Conservation (phyloP, 2,888 invertebrate genomes). For the Dasypogon diadema region DNA sequence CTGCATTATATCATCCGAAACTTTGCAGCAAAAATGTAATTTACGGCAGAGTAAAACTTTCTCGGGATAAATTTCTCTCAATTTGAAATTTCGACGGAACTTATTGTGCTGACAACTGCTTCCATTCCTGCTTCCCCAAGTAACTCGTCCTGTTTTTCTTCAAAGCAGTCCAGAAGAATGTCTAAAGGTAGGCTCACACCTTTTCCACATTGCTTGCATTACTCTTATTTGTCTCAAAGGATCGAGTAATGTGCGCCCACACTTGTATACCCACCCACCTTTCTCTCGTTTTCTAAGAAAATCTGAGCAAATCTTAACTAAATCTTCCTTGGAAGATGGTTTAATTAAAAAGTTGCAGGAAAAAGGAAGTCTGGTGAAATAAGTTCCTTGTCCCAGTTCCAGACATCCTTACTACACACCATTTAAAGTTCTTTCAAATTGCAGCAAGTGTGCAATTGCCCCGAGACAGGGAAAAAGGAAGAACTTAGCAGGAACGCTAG, state of each 20-base stretch:
- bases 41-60: background rate
- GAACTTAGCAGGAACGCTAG: background rate
- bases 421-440: background rate
- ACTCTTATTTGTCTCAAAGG: too few species aligned
- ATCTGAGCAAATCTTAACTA: background rate
- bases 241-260: too few species aligned
- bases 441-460: background rate
- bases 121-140: background rate
- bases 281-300: background rate
- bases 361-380: background rate
- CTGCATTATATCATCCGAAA: slow-evolving; percentile 6
- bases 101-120: slow-evolving; percentile 18
- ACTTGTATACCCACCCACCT: too few species aligned
- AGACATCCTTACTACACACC: background rate
- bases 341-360: slow-evolving; percentile 2
- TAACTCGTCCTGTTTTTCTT: background rate
- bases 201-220: too few species aligned
- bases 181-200: background rate
- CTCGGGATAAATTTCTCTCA: background rate
- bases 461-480: background rate
- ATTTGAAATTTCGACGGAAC: slow-evolving; percentile 10
- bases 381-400: background rate
- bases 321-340: background rate
- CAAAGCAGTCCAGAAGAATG: too few species aligned
- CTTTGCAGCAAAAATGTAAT: slow-evolving; percentile 24